Evolutionary conservation across 2,797 vertebrate species (phyloP).

Genomic region (Momotus momota): DNA sequence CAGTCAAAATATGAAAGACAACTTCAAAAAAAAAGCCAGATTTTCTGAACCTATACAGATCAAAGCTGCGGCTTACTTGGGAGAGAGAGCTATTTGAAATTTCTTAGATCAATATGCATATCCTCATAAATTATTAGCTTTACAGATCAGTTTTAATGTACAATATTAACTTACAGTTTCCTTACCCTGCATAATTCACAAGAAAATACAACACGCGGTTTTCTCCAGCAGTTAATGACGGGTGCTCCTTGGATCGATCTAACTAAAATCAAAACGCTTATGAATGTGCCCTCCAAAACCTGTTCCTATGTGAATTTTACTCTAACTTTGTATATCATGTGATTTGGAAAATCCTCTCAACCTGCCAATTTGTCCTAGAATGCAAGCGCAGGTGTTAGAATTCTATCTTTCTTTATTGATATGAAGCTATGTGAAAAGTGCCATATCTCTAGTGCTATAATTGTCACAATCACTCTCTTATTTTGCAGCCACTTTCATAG

Average conservation of each 20-base stretch:
- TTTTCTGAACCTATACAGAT: not conserved
- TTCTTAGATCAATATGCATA: not conserved
- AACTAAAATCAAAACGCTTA: not conserved
- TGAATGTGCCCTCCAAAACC: not conserved
- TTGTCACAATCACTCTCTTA: not conserved
- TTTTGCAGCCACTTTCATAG: not conserved
- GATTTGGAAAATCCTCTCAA: not conserved
- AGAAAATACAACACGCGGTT: not conserved
- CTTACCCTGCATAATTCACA: not conserved
- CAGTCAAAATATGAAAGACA: conserved; percentile 1
- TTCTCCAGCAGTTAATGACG: not conserved
- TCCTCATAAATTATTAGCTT: not conserved
- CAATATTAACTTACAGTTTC: not conserved
- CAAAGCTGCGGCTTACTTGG: not conserved
- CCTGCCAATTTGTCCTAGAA: not conserved
- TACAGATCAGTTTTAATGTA: not conserved
- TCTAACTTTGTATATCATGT: not conserved
- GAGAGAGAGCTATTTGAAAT: not conserved
- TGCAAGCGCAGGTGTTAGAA: not conserved
- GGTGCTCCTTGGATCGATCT: not conserved
- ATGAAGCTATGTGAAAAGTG: not conserved
- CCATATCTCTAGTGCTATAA: not conserved
- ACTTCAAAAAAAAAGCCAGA: not conserved
- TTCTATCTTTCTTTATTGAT: not conserved
- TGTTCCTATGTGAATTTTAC: not conserved